phyloP scores from a whole-genome alignment of 2,888 invertebrate genomes.

The Archips crataeganus region DNA sequence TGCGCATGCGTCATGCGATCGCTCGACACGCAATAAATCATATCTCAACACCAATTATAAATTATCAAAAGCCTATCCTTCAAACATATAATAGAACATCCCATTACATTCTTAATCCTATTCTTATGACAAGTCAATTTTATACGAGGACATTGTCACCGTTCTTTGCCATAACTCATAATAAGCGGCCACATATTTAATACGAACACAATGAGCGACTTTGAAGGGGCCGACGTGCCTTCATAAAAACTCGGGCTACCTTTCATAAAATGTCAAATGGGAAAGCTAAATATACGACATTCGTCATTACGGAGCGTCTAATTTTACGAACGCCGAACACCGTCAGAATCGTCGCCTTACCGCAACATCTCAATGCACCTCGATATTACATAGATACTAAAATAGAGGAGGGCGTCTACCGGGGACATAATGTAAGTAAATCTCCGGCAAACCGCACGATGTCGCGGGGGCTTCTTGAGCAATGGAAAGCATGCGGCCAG shows the following conservation, averaged over 20 bases:
- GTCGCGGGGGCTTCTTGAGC: conserved; percentile 27
- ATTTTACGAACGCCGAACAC: conserved; percentile 65
- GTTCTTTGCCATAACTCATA: conserved; percentile 76
- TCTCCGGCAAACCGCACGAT: conserved; percentile 35
- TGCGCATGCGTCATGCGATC: conserved; percentile 49
- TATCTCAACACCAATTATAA: conserved; percentile 72
- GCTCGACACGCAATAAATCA: conserved; percentile 76
- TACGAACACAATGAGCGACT: conserved; percentile 63
- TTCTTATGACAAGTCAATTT: conserved; percentile 79
- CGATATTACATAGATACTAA: conserved; percentile 42
- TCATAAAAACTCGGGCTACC: conserved; percentile 70
- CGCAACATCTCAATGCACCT: conserved; percentile 43
- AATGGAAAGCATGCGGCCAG: conserved; percentile 40
- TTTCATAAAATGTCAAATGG: conserved; percentile 70
- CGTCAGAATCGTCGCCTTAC: conserved; percentile 44
- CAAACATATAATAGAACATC: conserved; percentile 66
- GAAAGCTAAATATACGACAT: conserved; percentile 77
- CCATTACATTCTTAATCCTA: conserved; percentile 77
- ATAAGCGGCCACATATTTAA: conserved; percentile 73
- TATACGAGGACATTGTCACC: conserved; percentile 74
- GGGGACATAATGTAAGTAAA: conserved; percentile 36
- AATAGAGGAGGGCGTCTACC: conserved; percentile 40
- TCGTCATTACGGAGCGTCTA: conserved; percentile 73
- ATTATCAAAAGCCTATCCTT: conserved; percentile 75
- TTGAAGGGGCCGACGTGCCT: conserved; percentile 58